These are phyloP conservation scores for human (Homo sapiens) DNA, from an alignment of 2,113 vertebrate genomes.

Conservation along the genomic window GRCh38 chr20:10808501-10809000, in stretches of 20 bases:
- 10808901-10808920: background rate
- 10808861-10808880: background rate
- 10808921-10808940: background rate
- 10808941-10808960: background rate
- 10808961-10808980: background rate
- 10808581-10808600: background rate
- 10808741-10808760: background rate
- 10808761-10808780: background rate
- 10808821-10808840: background rate
- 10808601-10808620: background rate
- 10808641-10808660: background rate
- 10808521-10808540: background rate
- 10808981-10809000: background rate
- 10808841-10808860: background rate
- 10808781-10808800: background rate
- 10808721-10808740: constrained; percentile 18
- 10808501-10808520: background rate
- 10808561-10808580: background rate
- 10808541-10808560: background rate
- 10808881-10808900: background rate
- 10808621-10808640: background rate
- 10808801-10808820: background rate
- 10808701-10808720: background rate
- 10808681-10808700: background rate
- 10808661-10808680: background rate